Base-by-base conservation (phyloP, 1,140 invertebrate species). In the Bombus affinis region DNA sequence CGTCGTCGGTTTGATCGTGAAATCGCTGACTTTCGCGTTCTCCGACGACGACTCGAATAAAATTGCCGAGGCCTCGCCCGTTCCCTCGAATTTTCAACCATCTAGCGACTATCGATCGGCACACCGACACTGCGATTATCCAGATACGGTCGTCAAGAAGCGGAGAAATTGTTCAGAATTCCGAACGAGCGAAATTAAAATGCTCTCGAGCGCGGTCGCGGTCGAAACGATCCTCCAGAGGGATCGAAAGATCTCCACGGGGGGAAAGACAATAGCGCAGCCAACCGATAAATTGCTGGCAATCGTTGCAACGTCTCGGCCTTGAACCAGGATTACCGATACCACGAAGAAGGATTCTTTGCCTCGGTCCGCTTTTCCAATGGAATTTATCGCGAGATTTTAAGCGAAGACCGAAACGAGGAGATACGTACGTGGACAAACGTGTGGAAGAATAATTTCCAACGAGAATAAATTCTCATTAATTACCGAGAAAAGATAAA, bases 241-340 rank as follows among this genome's bases (percentile, higher is more conserved):
- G 15, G 37, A 42, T 76, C 53, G 35, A 59, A 37, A 22, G 47
- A 37, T 42, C 25, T 10, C 13, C n/a, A 15, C 66, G 35, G 32
- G 37, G 10, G 70, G 6, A 25, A 47, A 66, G 57, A 28, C 57
- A 13, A 47, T 53, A 39, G 28, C n/a, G 66, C 44, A 47, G 32
- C 6, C 28, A n/a, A 71, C 18, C 74, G 37, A 84, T 79, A 84
- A 79, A 84, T 84, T 79, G 42, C 66, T 12, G 32, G 37, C 15
- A 32, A 59, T 70, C 75, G 75, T 59, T 62, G 37, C 65, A 28
- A 42, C n/a, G 37, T 37, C 37, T 22, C n/a, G 22, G 3, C 47
- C 66, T 44, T 71, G 75, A 28, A n/a, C 66, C 25, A 28, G 66
- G 75, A 84, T 79, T 71, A 71, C 42, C 57, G 32, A 22, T 22